Base-by-base conservation (phyloP, 2,113 vertebrate genomes). In the Bothrops jararaca region DNA sequence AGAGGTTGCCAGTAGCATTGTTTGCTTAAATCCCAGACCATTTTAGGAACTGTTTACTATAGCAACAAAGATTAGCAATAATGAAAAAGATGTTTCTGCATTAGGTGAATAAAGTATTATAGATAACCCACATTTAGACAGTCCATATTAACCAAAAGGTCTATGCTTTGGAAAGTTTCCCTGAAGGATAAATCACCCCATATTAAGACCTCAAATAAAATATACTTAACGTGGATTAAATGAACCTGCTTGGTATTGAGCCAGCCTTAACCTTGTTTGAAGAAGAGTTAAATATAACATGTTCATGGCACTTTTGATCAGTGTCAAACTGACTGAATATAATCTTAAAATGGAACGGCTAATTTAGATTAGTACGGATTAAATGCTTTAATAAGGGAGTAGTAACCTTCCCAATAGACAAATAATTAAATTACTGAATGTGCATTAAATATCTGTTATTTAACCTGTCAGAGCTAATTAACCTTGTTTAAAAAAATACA, bases 21-120 rank as follows among this genome's bases (percentile, higher is more conserved):
- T 86, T 85, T 90, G 88, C 89, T 92, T 93, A 90, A 93, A 93
- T 52, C 45, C 74, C 88, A 90, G 88, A 39, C n/a, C 57, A 29
- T 69, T 93, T 69, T 74, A 57, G 15, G 60, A 52, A 80, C 18
- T 56, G 91, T 54, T 29, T 48, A 74, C 74, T 60, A 26, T 90
- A 60, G 80, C 74, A 90, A 88, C 53, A n/a, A 90, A 92, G 74
- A 90, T 60, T 74, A 93, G 60, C n/a, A 90, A 86, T 64, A 60
- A 26, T 90, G 56, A 86, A 93, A 85, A 85, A 48, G 89, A 42
- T 42, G 56, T 85, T 53, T 34, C 29, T 89, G 90, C 15, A 56
- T 54, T 85, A 13, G 23, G 3, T 53, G 58, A 74, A 80, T 52
- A 29, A 74, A 56, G 24, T 22, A 20, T 57, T 48, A 60, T 29